Percentiles rank a stretch among this genome's conserved stretches.
Evolutionary conservation across 2,888 invertebrate species (phyloP).

Genomic region (Hanleya hanleyi): DNA sequence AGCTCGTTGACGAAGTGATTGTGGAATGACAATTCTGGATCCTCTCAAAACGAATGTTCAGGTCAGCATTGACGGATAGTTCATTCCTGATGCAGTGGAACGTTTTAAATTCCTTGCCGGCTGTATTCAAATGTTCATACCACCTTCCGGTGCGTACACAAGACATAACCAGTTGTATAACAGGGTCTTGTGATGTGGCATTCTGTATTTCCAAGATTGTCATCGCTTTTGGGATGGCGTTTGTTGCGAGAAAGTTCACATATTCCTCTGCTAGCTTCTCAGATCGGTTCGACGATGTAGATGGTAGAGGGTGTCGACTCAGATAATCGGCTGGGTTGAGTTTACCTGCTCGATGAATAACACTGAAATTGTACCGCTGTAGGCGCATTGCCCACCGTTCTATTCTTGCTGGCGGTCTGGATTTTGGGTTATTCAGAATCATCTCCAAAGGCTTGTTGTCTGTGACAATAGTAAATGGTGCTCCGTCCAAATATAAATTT

Average conservation of each 20-base stretch:
- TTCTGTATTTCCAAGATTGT: conserved; percentile 29
- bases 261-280: conserved; percentile 36
- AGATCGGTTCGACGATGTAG: conserved; percentile 30
- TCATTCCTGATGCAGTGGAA: not conserved
- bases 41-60: conserved; percentile 27
- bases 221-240: conserved; percentile 38
- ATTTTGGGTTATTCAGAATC: not conserved
- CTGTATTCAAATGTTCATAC: not conserved
- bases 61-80: not conserved
- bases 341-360: conserved; percentile 12
- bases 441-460: conserved; percentile 21
- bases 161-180: not conserved
- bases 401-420: conserved; percentile 14
- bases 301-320: conserved; percentile 32
- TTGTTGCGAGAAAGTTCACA: conserved; percentile 19
- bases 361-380: conserved; percentile 14
- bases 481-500: conserved; percentile 32
- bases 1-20: conserved; percentile 29
- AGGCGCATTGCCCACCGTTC: conserved; percentile 17
- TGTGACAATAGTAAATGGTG: not conserved
- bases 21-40: conserved; percentile 36
- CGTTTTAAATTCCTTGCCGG: not conserved
- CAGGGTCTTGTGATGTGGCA: not conserved
- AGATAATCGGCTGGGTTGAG: conserved; percentile 16
- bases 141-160: not conserved